Evolutionary conservation across 2,113 vertebrate genomes (phyloP).

Genomic region (Nycticryphes semicollaris): DNA sequence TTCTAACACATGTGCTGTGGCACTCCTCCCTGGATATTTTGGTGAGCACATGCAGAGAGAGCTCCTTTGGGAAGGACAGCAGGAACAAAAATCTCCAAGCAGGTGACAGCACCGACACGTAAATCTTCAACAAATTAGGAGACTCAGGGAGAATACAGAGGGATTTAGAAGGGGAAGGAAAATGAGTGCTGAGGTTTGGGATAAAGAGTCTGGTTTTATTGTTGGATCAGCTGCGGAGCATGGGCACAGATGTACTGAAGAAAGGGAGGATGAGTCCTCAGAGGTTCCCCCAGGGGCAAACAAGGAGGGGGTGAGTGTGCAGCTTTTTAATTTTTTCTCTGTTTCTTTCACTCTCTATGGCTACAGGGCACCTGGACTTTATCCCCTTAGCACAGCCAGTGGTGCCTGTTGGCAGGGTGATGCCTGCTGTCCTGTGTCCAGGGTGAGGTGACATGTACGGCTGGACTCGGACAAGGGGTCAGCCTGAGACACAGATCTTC

Average conservation of each 20-base stretch:
- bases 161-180: background rate
- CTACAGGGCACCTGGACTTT: background rate
- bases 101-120: too few species aligned
- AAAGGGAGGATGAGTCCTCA: background rate
- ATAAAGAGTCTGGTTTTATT: background rate
- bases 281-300: background rate
- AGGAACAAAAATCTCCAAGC: background rate
- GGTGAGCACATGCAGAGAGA: background rate
- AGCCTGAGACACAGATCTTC: background rate
- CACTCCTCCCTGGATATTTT: background rate
- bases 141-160: background rate
- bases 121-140: background rate
- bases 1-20: background rate
- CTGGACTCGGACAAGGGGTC: accelerated
- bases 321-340: background rate
- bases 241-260: background rate
- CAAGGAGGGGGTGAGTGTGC: background rate
- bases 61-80: background rate
- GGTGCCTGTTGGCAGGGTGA: background rate
- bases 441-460: background rate
- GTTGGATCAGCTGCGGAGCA: background rate
- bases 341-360: background rate
- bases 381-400: background rate
- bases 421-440: background rate
- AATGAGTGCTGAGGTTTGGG: background rate